Evolutionary conservation across 2,888 invertebrate species (phyloP).

Genomic region (Dexiosoma caninum): DNA sequence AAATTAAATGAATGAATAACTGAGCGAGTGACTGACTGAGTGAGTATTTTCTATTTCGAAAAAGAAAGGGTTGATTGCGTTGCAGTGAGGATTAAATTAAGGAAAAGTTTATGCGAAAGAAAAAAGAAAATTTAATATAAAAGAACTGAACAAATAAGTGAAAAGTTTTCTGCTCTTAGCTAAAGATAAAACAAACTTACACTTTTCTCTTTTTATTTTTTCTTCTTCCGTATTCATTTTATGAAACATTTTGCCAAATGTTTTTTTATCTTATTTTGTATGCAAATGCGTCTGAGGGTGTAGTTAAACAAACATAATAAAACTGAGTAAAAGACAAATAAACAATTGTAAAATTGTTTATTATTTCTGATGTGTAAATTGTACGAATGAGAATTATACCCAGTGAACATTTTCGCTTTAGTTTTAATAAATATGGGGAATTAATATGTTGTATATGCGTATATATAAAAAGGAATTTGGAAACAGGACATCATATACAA

Average conservation of each 20-base stretch:
- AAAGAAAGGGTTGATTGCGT: slow-evolving; percentile 25
- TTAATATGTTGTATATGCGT: no score
- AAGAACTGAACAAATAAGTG: slow-evolving; percentile 21
- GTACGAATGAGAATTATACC: background rate
- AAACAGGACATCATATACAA: no score
- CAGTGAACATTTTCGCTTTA: slow-evolving; percentile 5
- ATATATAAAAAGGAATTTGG: no score
- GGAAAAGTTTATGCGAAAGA: slow-evolving; percentile 14
- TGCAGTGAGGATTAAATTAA: background rate
- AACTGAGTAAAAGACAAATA: slow-evolving; percentile 59
- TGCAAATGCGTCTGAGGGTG: slow-evolving; percentile 55
- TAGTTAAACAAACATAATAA: slow-evolving; percentile 48
- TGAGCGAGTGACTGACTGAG: background rate
- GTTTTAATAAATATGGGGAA: no score
- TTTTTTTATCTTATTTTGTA: background rate
- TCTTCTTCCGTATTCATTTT: background rate
- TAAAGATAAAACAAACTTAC: slow-evolving; percentile 32
- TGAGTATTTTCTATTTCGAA: no score
- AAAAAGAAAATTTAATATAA: slow-evolving; percentile 35
- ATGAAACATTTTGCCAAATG: slow-evolving; percentile 17
- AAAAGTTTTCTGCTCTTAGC: slow-evolving; percentile 22
- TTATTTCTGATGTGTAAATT: slow-evolving; percentile 44
- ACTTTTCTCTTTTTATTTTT: slow-evolving; percentile 20
- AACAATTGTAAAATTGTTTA: slow-evolving; percentile 58
- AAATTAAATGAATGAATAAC: slow-evolving; percentile 44